Evolutionary conservation across 2,888 invertebrate species (phyloP).

Genomic region (Balanococcus diminutus): DNA sequence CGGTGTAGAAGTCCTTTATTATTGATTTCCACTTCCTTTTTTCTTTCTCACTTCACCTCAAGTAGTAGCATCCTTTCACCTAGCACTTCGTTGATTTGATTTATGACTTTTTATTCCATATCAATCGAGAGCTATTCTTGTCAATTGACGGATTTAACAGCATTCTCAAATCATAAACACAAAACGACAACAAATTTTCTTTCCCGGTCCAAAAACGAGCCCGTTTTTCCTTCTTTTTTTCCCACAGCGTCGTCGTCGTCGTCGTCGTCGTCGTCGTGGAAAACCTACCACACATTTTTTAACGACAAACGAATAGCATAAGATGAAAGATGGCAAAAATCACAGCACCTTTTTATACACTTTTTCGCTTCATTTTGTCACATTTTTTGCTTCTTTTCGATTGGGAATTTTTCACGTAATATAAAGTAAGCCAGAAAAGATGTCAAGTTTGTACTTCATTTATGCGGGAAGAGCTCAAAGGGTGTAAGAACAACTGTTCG

Average conservation of each 20-base stretch:
- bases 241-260: not conserved
- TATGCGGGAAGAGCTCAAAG: not conserved
- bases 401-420: not conserved
- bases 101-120: conserved; percentile 31
- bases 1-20: not conserved
- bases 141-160: conserved; percentile 15
- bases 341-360: not conserved
- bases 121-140: conserved; percentile 3
- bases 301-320: not conserved
- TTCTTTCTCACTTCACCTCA: not conserved
- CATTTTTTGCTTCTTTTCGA: not conserved
- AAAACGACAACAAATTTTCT: conserved; percentile 11
- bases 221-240: not conserved
- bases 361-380: not conserved
- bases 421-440: not conserved
- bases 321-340: conserved; percentile 9
- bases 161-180: conserved; percentile 4
- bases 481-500: not conserved
- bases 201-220: not conserved
- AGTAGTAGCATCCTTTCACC: not conserved
- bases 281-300: not conserved
- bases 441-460: not conserved
- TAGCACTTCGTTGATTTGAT: not conserved
- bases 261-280: not conserved
- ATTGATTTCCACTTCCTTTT: conserved; percentile 14